Evolutionary conservation across 2,113 vertebrate species (phyloP).

Genomic region (Antennarius striatus): DNA sequence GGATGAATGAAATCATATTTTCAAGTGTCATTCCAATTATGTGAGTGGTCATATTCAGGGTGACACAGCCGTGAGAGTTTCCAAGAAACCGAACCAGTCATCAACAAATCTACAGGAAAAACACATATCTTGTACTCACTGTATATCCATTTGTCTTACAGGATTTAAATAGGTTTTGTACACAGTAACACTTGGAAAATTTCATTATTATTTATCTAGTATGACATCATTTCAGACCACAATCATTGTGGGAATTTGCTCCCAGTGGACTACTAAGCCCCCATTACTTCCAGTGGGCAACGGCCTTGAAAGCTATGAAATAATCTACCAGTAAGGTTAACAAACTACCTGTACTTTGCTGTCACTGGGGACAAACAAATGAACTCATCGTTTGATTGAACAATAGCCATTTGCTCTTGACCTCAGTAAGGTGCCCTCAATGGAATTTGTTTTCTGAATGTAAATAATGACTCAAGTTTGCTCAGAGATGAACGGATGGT

Average conservation of each 20-base stretch:
- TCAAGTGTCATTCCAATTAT: conserved; percentile 44
- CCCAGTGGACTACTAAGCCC: conserved; percentile 22
- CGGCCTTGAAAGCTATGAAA: conserved; percentile 77
- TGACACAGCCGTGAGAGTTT: conserved; percentile 60
- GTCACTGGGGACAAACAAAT: conserved; percentile 51
- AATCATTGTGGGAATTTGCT: conserved; percentile 70
- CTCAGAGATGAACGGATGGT: conserved; percentile 77
- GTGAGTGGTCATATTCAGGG: conserved; percentile 28
- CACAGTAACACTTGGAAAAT: conserved; percentile 9
- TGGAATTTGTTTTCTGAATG: conserved; percentile 76
- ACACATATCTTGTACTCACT: background rate
- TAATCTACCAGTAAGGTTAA: conserved; percentile 79
- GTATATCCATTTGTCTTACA: background rate
- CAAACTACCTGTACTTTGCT: conserved; percentile 63
- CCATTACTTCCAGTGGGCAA: conserved; percentile 47
- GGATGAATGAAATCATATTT: conserved; percentile 66
- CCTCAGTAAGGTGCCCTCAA: conserved; percentile 55
- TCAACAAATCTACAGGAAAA: conserved; percentile 5
- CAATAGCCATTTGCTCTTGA: conserved; percentile 43
- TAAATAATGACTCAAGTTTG: conserved; percentile 81
- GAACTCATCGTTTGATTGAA: conserved; percentile 50
- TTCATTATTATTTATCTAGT: conserved; percentile 14
- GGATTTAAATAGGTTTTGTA: background rate
- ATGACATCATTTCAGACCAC: conserved; percentile 60
- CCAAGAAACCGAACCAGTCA: conserved; percentile 61